phyloP scores from a whole-genome alignment of 2,113 vertebrate genomes.

The Paraplagusia blochii region DNA sequence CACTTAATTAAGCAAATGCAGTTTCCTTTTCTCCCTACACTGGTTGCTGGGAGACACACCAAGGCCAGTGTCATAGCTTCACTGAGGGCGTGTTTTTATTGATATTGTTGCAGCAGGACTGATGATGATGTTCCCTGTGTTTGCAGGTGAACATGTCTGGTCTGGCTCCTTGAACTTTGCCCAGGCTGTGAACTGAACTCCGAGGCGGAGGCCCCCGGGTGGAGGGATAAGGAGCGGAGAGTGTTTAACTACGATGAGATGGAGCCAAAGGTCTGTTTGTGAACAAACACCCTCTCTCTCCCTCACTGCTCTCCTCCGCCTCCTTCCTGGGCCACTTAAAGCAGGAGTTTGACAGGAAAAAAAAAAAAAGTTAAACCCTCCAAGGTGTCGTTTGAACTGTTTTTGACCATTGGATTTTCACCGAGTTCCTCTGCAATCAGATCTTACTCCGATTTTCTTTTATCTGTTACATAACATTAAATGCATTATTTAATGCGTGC shows the following conservation, averaged over 20 bases:
- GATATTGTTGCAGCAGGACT: conserved; percentile 2
- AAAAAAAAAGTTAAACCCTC: conserved; percentile 27
- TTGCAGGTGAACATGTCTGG: conserved; percentile 22
- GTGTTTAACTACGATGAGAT: conserved; percentile 13
- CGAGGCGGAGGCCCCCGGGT: not conserved
- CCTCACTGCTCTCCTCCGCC: not conserved
- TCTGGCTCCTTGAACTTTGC: conserved; percentile 17
- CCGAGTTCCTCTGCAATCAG: too few relatives aligned
- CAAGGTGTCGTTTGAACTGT: too few relatives aligned
- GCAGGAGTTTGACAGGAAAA: not conserved
- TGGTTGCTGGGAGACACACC: conserved; percentile 66
- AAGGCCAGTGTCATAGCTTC: conserved; percentile 39
- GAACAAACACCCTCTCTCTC: not conserved
- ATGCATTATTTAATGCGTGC: too few relatives aligned
- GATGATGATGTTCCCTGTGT: conserved; percentile 2
- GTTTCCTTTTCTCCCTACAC: conserved; percentile 29
- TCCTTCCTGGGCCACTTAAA: conserved; percentile 24
- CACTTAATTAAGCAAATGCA: conserved; percentile 26
- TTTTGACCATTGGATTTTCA: too few relatives aligned
- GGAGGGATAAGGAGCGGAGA: not conserved
- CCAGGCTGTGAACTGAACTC: conserved; percentile 2
- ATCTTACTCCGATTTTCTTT: too few relatives aligned
- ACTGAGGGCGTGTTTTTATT: conserved; percentile 32
- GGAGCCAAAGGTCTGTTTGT: conserved; percentile 28
- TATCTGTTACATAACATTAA: too few relatives aligned